Percentiles rank a stretch among this genome's conserved stretches.
phyloP scores from a whole-genome alignment of 1,140 invertebrate genomes.

The Philopotamus ludificatus region DNA sequence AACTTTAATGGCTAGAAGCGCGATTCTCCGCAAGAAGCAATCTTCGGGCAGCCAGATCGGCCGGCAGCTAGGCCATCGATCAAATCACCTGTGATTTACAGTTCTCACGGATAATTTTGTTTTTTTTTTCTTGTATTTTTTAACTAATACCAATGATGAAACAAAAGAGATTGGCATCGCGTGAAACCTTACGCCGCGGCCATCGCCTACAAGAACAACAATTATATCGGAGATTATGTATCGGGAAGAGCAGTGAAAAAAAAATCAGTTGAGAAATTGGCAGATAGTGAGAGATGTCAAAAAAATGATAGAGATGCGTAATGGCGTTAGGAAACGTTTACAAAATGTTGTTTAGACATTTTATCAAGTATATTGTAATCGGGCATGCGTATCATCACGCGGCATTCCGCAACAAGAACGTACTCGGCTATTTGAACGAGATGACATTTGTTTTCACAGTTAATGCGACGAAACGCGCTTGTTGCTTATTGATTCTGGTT shows the following conservation, averaged over 20 bases:
- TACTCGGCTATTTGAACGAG: not conserved
- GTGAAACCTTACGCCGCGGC: conserved; percentile 10
- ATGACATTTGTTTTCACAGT: not conserved
- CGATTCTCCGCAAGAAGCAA: no score
- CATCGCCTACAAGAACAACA: not conserved
- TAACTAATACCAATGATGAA: not conserved
- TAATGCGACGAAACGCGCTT: not conserved
- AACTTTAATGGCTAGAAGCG: not conserved
- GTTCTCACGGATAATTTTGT: conserved; percentile 5
- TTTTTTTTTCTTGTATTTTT: conserved; percentile 1
- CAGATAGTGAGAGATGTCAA: not conserved
- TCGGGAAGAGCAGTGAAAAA: no score
- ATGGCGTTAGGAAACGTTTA: not conserved
- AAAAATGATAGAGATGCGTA: not conserved
- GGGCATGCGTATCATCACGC: not conserved
- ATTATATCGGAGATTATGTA: no score
- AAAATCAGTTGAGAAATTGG: not conserved
- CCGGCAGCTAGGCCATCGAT: conserved; percentile 9
- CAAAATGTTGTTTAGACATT: not conserved
- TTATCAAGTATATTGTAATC: not conserved
- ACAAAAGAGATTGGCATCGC: conserved; percentile 14
- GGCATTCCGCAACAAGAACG: no score
- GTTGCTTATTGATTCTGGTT: not conserved
- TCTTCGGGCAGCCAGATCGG: no score
- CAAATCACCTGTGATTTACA: conserved; percentile 12